A percentile compares a stretch with the other conserved stretches of the same genome.
Conservation (phyloP, 2,888 invertebrate species). For the Aricia artaxerxes region DNA sequence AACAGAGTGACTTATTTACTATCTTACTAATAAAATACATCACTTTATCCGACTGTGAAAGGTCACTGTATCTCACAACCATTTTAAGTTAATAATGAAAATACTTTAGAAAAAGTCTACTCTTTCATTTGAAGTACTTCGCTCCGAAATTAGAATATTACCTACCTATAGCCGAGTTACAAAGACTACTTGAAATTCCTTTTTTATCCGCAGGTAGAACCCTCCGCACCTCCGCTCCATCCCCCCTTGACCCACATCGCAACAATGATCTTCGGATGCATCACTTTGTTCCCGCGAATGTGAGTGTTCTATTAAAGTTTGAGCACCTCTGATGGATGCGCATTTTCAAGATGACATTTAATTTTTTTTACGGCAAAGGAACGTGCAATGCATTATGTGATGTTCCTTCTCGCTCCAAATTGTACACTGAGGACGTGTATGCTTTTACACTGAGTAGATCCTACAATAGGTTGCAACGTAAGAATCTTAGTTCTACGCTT, state of each 20-base stretch:
- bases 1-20: background rate
- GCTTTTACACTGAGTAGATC: background rate
- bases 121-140: conserved; percentile 2
- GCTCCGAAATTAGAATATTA: conserved; percentile 18
- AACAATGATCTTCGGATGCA: conserved; percentile 64
- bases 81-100: background rate
- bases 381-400: conserved; percentile 5
- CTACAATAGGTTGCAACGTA: background rate
- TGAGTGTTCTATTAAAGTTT: conserved; percentile 52
- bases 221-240: conserved; percentile 50
- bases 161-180: conserved; percentile 5
- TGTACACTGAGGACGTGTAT: background rate
- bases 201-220: conserved; percentile 32
- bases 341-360: conserved; percentile 36
- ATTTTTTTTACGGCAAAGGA: conserved; percentile 32
- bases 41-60: background rate
- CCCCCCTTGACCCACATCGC: conserved; percentile 43
- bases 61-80: background rate
- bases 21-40: background rate
- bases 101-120: background rate
- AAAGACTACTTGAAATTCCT: conserved; percentile 18
- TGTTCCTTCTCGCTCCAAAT: conserved; percentile 1
- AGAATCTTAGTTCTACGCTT: background rate
- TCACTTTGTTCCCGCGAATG: conserved; percentile 56
- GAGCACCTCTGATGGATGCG: conserved; percentile 47